Conservation (phyloP, 2,888 invertebrate genomes). For the Mesorhabditis spiculigera region DNA sequence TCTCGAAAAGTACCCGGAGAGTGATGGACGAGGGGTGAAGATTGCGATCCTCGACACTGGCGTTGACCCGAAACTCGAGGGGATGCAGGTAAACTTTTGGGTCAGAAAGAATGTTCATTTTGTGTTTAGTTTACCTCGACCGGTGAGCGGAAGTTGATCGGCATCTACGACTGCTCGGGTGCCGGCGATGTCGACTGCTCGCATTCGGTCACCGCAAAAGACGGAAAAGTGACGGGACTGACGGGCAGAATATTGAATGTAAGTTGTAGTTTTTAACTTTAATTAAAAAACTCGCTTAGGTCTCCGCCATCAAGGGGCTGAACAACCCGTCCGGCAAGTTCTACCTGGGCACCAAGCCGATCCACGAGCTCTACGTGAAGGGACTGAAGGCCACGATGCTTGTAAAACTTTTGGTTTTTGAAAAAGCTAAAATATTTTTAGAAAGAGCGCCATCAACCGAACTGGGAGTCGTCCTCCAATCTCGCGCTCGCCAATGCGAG, state of each 20-base stretch:
- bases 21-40: conserved; percentile 81
- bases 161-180: conserved; percentile 90
- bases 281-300: conserved; percentile 22
- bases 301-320: conserved; percentile 78
- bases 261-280: conserved; percentile 9
- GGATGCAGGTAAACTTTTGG: conserved; percentile 71
- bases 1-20: conserved; percentile 41
- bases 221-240: conserved; percentile 74
- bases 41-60: conserved; percentile 97
- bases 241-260: conserved; percentile 85
- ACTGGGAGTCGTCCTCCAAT: conserved; percentile 82
- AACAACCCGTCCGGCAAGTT: conserved; percentile 79
- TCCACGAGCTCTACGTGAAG: conserved; percentile 81
- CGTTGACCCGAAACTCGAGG: conserved; percentile 90
- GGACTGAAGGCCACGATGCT: conserved; percentile 57
- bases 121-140: conserved; percentile 75
- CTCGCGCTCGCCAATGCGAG: conserved; percentile 74
- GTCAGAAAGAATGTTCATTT: not conserved
- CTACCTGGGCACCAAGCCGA: conserved; percentile 81
- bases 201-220: conserved; percentile 69
- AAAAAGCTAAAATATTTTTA: conserved; percentile 54
- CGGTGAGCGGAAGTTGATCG: conserved; percentile 86
- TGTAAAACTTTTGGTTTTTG: conserved; percentile 6
- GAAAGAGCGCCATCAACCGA: conserved; percentile 75
- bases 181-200: conserved; percentile 93